Evolutionary conservation across 2,797 vertebrate genomes (phyloP).

Genomic region (Allobates femoralis): DNA sequence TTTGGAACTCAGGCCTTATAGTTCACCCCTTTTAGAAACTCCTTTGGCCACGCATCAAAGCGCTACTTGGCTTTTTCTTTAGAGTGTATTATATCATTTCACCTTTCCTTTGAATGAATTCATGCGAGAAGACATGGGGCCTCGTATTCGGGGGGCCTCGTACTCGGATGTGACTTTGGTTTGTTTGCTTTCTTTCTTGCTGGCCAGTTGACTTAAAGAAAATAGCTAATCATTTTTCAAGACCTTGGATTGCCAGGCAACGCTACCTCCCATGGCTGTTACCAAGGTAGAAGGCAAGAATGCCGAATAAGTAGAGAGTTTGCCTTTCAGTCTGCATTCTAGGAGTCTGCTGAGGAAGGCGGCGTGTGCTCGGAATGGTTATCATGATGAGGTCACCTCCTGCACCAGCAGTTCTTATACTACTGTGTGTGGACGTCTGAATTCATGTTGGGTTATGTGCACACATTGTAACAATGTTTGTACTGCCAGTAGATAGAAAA

Average conservation of each 20-base stretch:
- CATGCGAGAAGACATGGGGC: background rate
- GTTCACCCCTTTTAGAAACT: background rate
- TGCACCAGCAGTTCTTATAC: background rate
- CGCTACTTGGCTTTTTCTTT: no score
- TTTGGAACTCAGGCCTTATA: background rate
- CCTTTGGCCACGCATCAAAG: background rate
- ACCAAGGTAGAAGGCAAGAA: background rate
- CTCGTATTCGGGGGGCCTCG: background rate
- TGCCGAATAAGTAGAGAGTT: background rate
- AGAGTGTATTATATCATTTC: background rate
- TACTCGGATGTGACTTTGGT: background rate
- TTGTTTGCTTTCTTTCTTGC: background rate
- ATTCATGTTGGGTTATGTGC: no score
- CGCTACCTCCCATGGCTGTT: background rate
- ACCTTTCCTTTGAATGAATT: background rate
- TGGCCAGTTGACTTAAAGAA: background rate
- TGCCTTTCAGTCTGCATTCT: slow-evolving; percentile 2
- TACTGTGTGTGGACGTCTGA: background rate
- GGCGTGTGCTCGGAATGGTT: slow-evolving; percentile 18
- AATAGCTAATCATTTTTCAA: background rate
- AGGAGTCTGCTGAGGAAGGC: background rate
- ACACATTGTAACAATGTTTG: no score
- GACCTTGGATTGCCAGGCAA: background rate
- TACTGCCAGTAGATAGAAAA: no score
- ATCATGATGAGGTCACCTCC: background rate